These are phyloP conservation scores for Chamaetylas fuelleborni DNA, from an alignment of 2,113 vertebrate species.

Conservation along the genomic window DNA sequence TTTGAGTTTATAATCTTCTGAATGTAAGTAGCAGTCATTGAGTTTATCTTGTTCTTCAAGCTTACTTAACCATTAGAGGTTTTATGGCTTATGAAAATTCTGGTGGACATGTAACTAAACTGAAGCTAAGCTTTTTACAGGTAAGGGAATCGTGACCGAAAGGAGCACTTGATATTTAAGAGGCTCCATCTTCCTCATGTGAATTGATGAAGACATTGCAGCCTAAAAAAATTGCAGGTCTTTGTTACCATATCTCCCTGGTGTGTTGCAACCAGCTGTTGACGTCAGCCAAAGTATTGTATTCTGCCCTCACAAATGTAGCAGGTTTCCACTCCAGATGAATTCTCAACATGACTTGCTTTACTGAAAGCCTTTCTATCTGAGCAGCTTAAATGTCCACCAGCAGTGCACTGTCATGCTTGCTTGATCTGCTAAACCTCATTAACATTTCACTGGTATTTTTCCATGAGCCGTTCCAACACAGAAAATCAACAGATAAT, in stretches of 20 bases:
- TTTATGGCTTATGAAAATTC: conserved; percentile 79
- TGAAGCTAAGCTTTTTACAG: conserved; percentile 79
- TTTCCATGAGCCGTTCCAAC: background rate
- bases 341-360: background rate
- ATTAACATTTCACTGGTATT: background rate
- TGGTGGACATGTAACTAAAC: conserved; percentile 71
- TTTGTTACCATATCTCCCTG: background rate
- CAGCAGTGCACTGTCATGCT: background rate
- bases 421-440: background rate
- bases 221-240: background rate
- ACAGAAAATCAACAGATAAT: background rate
- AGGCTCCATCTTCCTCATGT: background rate
- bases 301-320: background rate
- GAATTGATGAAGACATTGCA: background rate
- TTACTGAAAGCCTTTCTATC: background rate
- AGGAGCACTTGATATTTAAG: background rate
- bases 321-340: background rate
- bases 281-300: background rate
- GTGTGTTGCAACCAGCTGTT: background rate
- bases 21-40: background rate
- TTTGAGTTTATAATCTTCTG: background rate
- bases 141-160: conserved; percentile 44
- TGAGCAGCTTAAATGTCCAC: background rate
- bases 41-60: background rate
- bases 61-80: conserved; percentile 65